phyloP scores from a whole-genome alignment of 1,140 invertebrate genomes.

The Sitophilus oryzae region DNA sequence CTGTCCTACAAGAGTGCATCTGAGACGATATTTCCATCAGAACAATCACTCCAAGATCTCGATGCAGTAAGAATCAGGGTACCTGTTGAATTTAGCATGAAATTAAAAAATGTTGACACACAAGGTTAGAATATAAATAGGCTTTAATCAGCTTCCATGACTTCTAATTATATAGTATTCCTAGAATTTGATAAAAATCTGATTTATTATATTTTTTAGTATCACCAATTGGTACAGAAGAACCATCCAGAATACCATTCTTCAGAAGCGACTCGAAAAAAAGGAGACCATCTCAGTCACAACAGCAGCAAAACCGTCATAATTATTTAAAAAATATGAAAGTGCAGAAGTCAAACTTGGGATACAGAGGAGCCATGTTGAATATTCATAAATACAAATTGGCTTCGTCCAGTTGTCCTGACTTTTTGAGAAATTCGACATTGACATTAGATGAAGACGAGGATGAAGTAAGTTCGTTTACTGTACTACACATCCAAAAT shows the following conservation, averaged over 20 bases:
- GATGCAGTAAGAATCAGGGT: constrained; percentile 7
- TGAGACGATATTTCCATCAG: constrained; percentile 48
- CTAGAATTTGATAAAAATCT: too few species aligned
- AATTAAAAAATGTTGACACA: too few species aligned
- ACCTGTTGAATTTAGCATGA: constrained; percentile 24
- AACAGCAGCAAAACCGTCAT: constrained; percentile 43
- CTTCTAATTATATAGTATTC: too few species aligned
- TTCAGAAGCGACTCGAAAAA: constrained; percentile 20
- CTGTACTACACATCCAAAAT: too few species aligned
- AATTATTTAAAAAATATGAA: constrained; percentile 69
- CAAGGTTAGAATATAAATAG: too few species aligned
- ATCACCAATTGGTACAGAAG: neutral
- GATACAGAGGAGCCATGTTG: constrained; percentile 75
- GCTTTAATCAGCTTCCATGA: too few species aligned
- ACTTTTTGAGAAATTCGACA: constrained; percentile 86
- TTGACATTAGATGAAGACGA: constrained; percentile 74
- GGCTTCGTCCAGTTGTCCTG: constrained; percentile 79
- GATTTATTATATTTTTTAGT: neutral
- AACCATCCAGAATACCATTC: constrained; percentile 6
- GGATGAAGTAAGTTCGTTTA: too few species aligned
- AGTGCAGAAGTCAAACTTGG: constrained; percentile 72
- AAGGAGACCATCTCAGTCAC: too few species aligned
- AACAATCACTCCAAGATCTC: constrained; percentile 37
- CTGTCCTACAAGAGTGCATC: constrained; percentile 57
- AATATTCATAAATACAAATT: constrained; percentile 70